Evolutionary conservation across 1,140 invertebrate species (phyloP).

Genomic region (Trichogramma pretiosum): DNA sequence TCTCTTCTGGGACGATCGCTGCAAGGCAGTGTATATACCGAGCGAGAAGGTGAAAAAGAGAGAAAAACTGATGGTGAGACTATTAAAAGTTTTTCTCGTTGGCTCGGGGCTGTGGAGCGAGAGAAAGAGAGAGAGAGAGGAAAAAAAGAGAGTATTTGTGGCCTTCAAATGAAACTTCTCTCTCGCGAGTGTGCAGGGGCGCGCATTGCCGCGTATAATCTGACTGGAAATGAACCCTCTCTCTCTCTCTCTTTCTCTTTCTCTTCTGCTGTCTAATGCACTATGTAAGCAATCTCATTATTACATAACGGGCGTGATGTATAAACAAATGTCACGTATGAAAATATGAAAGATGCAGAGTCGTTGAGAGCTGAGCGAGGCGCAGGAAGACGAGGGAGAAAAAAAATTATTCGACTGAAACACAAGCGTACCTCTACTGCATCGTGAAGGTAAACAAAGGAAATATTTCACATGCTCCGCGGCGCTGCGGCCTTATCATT

Average conservation of each 20-base stretch:
- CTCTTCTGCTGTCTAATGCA: constrained; percentile 8
- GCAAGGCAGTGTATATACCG: constrained; percentile 1
- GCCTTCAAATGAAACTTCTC: constrained; percentile 8
- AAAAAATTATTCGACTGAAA: no score
- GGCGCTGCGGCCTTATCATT: no score
- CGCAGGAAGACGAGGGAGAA: not conserved
- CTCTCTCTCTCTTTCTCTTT: no score
- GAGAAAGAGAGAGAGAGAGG: no score
- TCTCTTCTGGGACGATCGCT: not conserved
- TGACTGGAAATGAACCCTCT: not conserved
- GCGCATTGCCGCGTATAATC: not conserved
- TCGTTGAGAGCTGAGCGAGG: no score
- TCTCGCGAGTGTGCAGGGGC: no score
- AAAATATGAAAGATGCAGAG: no score
- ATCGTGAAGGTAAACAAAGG: no score
- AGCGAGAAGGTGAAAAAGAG: constrained; percentile 25
- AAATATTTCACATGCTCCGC: no score
- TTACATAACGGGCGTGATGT: not conserved
- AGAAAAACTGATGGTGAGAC: constrained; percentile 4
- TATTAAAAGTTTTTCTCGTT: constrained; percentile 9
- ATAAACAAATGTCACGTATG: no score
- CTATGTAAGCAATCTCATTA: constrained; percentile 14
- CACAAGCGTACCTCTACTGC: no score
- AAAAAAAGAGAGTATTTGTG: not conserved
- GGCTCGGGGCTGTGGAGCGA: no score